Base-by-base conservation (phyloP, 2,888 invertebrate species). In the Drosophila austrosaltans region DNA sequence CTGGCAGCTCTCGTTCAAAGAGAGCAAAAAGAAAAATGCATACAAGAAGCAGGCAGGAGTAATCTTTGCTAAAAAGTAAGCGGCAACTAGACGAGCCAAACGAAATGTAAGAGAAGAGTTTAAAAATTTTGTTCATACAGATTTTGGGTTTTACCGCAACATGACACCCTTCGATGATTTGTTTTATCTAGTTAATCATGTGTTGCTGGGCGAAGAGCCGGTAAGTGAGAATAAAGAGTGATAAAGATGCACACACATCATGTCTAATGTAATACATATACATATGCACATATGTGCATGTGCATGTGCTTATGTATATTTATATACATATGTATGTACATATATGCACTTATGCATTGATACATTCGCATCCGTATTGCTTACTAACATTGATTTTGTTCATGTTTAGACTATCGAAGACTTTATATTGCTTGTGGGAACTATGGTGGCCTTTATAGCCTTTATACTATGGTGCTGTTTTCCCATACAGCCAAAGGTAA, bases 401-500 rank as follows among this genome's bases (percentile, higher is more conserved):
- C 90, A n/a, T n/a, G 25, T 42, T 8, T 85, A 94, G 94, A 94
- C 94, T 16, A 93, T 94, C 62, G 94, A 94, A 91, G 94, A 94
- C 89, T 94, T 94, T 77, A 94, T 94, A 75, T 90, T 94, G 60
- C 91, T 94, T 53, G 92, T 94, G 78, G 94, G 94, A 36, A 94
- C 94, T 36, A 84, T 94, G 77, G 94, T 94, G 68, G 94, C 94
- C 58, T 94, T 94, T 87, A 93, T 94, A 71, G 94, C 94, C 30
- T 94, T 94, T 86, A 93, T 94, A 69, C 90, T 94, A 32, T 94
- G 94, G 94, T 94, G 94, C 88, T 94, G 94, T 88, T 94, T 94
- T 90, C 94, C 94, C 66, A 93, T 93, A 76, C 93, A 93, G 72
- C 93, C 93, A 60, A 93, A 93, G 90, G 93, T 92, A 76, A 61